Conservation (phyloP, 35 echinoderm and acorn worm genomes). For the Strongylocentrotus purpuratus region DNA sequence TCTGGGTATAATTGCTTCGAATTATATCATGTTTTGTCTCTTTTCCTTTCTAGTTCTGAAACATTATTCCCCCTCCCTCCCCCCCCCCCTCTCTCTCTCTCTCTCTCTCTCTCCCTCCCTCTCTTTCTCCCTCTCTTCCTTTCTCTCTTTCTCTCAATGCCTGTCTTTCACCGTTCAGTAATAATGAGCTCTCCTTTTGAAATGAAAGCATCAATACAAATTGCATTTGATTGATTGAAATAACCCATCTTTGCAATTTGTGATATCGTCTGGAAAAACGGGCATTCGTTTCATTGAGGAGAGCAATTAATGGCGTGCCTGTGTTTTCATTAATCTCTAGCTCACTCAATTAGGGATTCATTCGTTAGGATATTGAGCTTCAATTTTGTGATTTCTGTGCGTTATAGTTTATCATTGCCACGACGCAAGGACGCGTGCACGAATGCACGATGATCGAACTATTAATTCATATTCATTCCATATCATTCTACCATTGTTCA, state of each 20-base stretch:
- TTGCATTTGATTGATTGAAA: constrained; percentile 42
- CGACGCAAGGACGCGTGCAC: not conserved
- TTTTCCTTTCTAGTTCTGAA: not conserved
- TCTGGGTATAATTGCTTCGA: not conserved
- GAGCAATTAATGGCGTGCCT: constrained; percentile 22
- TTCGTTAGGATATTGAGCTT: not conserved
- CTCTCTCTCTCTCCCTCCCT: too few relatives aligned
- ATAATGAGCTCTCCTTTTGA: not conserved
- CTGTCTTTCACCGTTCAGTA: not conserved
- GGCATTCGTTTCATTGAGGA: not conserved
- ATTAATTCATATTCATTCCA: not conserved
- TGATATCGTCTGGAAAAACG: constrained; percentile 30
- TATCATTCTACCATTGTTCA: not conserved
- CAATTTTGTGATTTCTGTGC: not conserved
- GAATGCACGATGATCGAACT: not conserved
- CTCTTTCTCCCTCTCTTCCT: not conserved
- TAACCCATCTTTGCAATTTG: constrained; percentile 27
- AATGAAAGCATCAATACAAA: constrained; percentile 8
- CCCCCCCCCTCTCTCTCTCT: too few relatives aligned
- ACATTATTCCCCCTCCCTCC: not conserved
- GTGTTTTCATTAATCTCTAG: not conserved
- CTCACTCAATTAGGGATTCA: constrained; percentile 28
- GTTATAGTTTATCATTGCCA: not conserved
- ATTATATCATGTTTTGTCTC: not conserved
- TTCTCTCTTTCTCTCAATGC: not conserved